Evolutionary conservation across 2,113 vertebrate species (phyloP), one percentile per base, ranked within the genome.

Genomic region (Labeo rohita): DNA sequence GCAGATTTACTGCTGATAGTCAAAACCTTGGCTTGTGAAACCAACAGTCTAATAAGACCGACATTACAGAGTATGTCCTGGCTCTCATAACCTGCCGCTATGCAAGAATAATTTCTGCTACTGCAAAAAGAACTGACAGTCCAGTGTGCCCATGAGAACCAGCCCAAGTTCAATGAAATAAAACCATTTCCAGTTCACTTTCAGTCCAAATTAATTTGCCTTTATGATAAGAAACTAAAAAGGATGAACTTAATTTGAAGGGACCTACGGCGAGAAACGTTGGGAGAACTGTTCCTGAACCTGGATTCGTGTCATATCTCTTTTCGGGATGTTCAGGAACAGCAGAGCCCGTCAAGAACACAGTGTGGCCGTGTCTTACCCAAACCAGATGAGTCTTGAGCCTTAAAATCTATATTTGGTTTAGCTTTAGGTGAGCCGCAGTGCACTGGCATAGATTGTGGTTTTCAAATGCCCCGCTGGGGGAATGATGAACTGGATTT

Each of bases 371-470:
- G 1, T 87, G 86, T 88, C 90, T 93, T 92, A 95, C 90, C 86
- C 75, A 90, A 94, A 92, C 92, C 93, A 95, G 94, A 95, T 94
- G 92, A 93, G 87, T 83, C 21, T 70, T 83, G 87, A 87, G 87
- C 86, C 82, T 87, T 73, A 89, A 89, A 59, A 88, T 87, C 90
- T 93, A 91, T 94, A 93, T 90, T 90, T 89, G 89, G 89, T 92
- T 81, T 61, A 72, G 77, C 87, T 92, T 91, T 89, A 91, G 92
- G 85, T 91, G 88, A 90, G 87, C 90, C 87, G 63, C 90, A 88
- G 89, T 78, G 85, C 73, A 82, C 65, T 89, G 89, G 91, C 88
- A 89, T 75, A 11, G 54, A 72, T 56, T 54, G 39, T 66, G 79
- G 65, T 81, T 73, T 86, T 80, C 52, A 47, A 68, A 36, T 7